Percentiles rank a stretch among this genome's conserved stretches.
Conservation (phyloP, 2,113 vertebrate genomes). For the Nannobrachium achirus region DNA sequence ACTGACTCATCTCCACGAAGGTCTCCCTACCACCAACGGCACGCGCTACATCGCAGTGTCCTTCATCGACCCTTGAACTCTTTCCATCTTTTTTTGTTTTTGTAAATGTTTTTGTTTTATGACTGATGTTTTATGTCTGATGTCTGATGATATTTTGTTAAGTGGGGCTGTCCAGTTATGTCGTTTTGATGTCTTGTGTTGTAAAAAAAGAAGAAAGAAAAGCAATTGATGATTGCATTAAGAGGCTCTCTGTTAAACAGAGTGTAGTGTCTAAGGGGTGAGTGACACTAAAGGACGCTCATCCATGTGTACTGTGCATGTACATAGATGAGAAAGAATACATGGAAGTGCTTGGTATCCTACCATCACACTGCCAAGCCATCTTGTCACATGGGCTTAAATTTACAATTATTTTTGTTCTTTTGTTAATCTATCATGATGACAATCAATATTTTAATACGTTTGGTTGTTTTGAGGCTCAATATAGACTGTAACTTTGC, state of each 20-base stretch:
- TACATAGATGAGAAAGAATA: not conserved
- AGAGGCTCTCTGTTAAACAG: slow-evolving; percentile 73
- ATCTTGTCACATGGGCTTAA: not conserved
- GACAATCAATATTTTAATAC: not conserved
- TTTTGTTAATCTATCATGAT: slow-evolving; percentile 26
- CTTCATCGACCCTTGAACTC: slow-evolving; percentile 91
- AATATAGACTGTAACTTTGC: too few species aligned
- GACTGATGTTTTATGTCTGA: not conserved
- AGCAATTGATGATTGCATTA: slow-evolving; percentile 32
- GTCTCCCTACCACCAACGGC: slow-evolving; percentile 93
- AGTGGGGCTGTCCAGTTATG: slow-evolving; percentile 9
- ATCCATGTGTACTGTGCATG: not conserved
- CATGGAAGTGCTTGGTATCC: not conserved
- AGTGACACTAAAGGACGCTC: slow-evolving; percentile 21
- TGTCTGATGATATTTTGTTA: slow-evolving; percentile 11
- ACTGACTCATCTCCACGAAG: slow-evolving; percentile 97
- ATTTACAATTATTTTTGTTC: not conserved
- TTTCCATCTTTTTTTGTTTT: slow-evolving; percentile 15
- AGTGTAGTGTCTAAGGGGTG: slow-evolving; percentile 40
- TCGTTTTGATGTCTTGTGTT: slow-evolving; percentile 23
- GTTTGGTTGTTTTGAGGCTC: too few species aligned
- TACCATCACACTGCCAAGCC: not conserved
- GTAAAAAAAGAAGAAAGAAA: too few species aligned
- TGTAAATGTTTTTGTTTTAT: slow-evolving; percentile 4
- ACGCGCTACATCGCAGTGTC: slow-evolving; percentile 97